Evolutionary conservation across 1,140 invertebrate species (phyloP).

Genomic region (Propsilocerus akamusi): DNA sequence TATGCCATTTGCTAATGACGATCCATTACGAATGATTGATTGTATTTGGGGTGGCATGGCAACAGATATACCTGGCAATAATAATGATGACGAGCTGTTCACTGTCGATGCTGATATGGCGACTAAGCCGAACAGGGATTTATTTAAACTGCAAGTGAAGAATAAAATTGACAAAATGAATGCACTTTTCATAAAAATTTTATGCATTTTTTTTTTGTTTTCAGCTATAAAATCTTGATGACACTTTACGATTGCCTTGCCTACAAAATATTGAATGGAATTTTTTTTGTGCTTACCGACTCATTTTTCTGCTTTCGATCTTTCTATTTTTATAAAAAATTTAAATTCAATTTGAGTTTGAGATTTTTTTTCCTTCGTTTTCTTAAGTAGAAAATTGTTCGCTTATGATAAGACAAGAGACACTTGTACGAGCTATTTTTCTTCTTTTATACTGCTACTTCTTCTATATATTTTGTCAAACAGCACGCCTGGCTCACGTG

Average conservation of each 20-base stretch:
- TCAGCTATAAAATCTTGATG: not conserved
- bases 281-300: not conserved
- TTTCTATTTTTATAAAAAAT: no score
- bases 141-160: constrained; percentile 1
- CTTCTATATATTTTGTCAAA: no score
- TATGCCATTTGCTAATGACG: not conserved
- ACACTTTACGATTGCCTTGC: not conserved
- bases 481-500: no score
- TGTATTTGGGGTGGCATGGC: not conserved
- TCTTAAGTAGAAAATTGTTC: no score
- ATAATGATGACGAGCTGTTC: not conserved
- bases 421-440: no score
- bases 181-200: not conserved
- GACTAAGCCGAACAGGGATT: constrained; percentile 4
- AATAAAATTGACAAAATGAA: not conserved
- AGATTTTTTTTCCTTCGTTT: no score
- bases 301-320: constrained; percentile 1
- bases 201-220: not conserved
- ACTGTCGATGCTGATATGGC: not conserved
- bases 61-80: no score
- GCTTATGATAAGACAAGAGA: no score
- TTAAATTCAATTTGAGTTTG: no score
- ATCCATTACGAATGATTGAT: not conserved
- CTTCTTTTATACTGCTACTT: no score
- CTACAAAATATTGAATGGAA: not conserved